Percentiles rank a stretch among this genome's conserved stretches.
Evolutionary conservation across 2,113 vertebrate species (phyloP).

Genomic region (Bubo scandiacus): DNA sequence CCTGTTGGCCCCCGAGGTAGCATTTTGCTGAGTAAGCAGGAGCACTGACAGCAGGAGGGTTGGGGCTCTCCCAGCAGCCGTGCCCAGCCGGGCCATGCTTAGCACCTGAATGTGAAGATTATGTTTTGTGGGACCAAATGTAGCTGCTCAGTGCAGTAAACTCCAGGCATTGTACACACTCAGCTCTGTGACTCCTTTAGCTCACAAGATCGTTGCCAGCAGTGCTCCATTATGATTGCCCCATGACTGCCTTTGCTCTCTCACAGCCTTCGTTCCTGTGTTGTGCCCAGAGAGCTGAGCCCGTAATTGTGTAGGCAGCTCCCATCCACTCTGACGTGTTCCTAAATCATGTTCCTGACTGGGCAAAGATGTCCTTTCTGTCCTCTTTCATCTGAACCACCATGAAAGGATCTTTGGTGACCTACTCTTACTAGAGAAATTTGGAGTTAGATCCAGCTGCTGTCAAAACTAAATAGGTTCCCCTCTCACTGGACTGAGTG

Average conservation of each 20-base stretch:
- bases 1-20: background rate
- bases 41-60: background rate
- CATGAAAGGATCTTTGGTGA: background rate
- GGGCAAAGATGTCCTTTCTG: background rate
- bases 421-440: background rate
- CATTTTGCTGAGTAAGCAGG: background rate
- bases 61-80: background rate
- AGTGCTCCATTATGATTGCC: background rate
- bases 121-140: background rate
- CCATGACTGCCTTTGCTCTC: background rate
- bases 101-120: background rate
- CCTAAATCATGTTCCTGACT: background rate
- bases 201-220: rapidly evolving
- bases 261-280: background rate
- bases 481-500: background rate
- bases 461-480: background rate
- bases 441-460: background rate
- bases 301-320: background rate
- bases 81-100: background rate
- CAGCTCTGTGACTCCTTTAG: background rate
- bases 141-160: background rate
- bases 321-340: background rate
- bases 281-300: background rate
- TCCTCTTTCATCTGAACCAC: background rate
- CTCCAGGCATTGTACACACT: background rate